Percentiles rank a stretch among this genome's conserved stretches.
These are phyloP conservation scores for Emydoidea blandingii DNA, from an alignment of 2,797 vertebrate species.

Conservation along the genomic window DNA sequence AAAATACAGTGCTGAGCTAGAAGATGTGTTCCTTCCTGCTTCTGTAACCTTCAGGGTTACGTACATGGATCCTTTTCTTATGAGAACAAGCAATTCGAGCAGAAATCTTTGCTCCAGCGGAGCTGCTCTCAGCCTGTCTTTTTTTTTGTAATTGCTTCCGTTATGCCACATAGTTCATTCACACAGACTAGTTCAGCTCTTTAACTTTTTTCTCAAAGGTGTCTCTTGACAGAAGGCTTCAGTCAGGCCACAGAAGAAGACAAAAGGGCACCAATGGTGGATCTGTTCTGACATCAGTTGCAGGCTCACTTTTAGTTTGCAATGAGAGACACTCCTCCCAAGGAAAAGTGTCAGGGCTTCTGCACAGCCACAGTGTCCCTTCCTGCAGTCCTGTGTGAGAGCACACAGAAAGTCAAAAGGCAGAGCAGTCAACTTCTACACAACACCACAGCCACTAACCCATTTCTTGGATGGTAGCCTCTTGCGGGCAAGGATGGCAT, in stretches of 20 bases:
- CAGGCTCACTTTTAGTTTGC: background rate
- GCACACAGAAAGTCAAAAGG: background rate
- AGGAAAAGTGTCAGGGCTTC: background rate
- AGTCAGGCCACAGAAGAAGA: background rate
- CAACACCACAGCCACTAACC: background rate
- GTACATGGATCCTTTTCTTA: background rate
- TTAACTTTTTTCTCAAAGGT: background rate
- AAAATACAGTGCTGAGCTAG: background rate
- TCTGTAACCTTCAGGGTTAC: conserved; percentile 10
- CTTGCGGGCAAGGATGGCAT: background rate
- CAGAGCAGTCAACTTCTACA: background rate
- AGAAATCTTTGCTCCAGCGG: background rate
- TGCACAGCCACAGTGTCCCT: background rate
- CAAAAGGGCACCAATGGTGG: accelerated
- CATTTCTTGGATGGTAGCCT: background rate
- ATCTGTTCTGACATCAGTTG: background rate
- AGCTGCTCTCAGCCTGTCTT: background rate
- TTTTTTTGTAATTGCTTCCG: background rate
- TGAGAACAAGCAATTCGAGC: background rate
- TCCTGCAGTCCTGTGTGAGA: background rate
- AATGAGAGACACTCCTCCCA: background rate
- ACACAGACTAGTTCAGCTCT: background rate
- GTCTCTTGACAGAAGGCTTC: background rate
- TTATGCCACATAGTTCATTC: background rate
- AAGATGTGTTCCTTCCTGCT: background rate